Conservation (phyloP, 2,113 vertebrate genomes). For the Psilopogon haemacephalus region DNA sequence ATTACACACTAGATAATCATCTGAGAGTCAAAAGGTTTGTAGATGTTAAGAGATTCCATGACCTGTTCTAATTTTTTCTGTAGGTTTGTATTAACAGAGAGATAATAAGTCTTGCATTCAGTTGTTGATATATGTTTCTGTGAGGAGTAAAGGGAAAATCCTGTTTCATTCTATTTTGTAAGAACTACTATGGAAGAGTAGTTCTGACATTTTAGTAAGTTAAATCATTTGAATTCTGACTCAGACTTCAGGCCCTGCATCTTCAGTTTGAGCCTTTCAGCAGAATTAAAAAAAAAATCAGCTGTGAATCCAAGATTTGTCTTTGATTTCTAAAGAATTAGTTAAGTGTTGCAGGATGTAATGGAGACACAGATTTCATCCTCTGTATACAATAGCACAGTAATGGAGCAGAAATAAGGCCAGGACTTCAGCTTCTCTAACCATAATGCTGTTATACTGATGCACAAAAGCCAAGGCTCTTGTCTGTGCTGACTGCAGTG, state of each 20-base stretch:
- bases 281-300: constrained; percentile 12
- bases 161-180: not conserved
- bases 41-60: not conserved
- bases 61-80: not conserved
- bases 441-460: not conserved
- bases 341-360: constrained; percentile 9
- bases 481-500: constrained; percentile 28
- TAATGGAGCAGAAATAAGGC: constrained; percentile 42
- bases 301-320: not conserved
- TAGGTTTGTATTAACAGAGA: too few relatives aligned
- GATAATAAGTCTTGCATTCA: not conserved
- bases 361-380: constrained; percentile 17
- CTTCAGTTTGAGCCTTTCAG: not conserved
- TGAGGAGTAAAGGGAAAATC: constrained; percentile 23
- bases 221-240: not conserved
- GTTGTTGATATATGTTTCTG: not conserved
- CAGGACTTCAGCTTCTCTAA: not conserved
- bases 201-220: not conserved
- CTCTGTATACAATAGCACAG: not conserved
- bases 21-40: not conserved
- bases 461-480: not conserved
- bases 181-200: not conserved
- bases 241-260: not conserved
- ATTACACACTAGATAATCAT: not conserved
- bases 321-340: constrained; percentile 28